A percentile compares a stretch with the other conserved stretches of the same genome.
Conservation (phyloP, 2,113 vertebrate genomes). For the Centropus bengalensis region DNA sequence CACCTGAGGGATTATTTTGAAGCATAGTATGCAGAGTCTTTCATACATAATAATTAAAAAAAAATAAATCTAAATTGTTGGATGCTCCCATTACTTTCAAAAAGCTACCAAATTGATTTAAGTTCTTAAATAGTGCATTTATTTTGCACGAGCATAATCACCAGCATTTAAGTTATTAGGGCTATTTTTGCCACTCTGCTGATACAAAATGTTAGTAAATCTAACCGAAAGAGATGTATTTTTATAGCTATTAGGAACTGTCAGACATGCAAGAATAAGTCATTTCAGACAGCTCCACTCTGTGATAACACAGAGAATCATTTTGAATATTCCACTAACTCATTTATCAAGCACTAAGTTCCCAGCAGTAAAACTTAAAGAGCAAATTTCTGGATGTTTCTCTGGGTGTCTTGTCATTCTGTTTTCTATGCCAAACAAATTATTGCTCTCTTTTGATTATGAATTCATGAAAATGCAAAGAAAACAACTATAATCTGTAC, state of each 20-base stretch:
- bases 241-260: neutral
- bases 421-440: conserved; percentile 20
- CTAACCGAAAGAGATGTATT: neutral
- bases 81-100: neutral
- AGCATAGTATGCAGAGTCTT: neutral
- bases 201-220: conserved; percentile 10
- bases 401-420: neutral
- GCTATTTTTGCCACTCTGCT: neutral
- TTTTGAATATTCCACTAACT: conserved; percentile 27
- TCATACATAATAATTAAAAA: neutral
- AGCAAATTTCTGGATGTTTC: neutral
- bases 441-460: conserved; percentile 6
- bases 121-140: neutral
- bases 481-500: neutral
- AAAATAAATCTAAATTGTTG: neutral
- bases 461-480: conserved; percentile 13
- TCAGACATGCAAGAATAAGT: neutral
- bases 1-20: neutral
- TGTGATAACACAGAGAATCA: neutral
- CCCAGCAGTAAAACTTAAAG: neutral
- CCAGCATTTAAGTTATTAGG: conserved; percentile 16
- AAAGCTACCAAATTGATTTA: neutral
- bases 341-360: neutral
- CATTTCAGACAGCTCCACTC: neutral
- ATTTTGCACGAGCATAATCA: neutral